Base-by-base conservation (phyloP, 2,888 invertebrate species). In the Lasiommata megera region DNA sequence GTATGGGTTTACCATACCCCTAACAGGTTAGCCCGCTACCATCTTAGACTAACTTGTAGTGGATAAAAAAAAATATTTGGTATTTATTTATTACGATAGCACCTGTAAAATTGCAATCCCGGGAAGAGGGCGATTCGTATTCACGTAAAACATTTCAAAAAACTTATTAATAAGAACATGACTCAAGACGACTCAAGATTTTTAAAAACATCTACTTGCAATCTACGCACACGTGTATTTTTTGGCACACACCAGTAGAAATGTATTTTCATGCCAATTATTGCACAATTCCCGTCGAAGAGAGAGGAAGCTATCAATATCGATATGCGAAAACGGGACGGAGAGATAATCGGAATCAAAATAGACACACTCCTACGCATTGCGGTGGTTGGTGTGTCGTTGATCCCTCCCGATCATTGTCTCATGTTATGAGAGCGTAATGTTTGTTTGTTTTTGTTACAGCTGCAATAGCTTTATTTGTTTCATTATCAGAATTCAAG, bases 331-430 rank as follows among this genome's bases (percentile, higher is more conserved):
- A 63, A 70, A 47, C 56, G 66, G 71, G 79, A 79, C 58, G 60
- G 71, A 64, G 52, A 73, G 75, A 81, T 67, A 78, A 80, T 83
- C 79, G 73, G 65, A 74, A 74, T 81, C 67, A 77, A 88, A 90
- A 90, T 89, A 88, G 87, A 82, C 67, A 67, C 60, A 82, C 85
- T 81, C 89, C 88, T 80, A 89, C 88, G 88, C 88, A 84, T 72
- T 72, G 64, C 69, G 62, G 68, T 67, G 71, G 69, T 67, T 67
- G 65, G 71, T 68, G 72, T 70, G 89, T 88, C 89, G 85, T 88
- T 89, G 89, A 86, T 88, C 89, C 76, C 87, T 79, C 76, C 67
- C 66, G 72, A 81, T 76, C 70, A 73, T 72, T 66, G 69, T 71
- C 68, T 74, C 74, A 68, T 70, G 67, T 67, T 71, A 65, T 68